These are phyloP conservation scores for Ostrea denselamellosa DNA, from an alignment of 1,140 invertebrate species.

Conservation along the genomic window DNA sequence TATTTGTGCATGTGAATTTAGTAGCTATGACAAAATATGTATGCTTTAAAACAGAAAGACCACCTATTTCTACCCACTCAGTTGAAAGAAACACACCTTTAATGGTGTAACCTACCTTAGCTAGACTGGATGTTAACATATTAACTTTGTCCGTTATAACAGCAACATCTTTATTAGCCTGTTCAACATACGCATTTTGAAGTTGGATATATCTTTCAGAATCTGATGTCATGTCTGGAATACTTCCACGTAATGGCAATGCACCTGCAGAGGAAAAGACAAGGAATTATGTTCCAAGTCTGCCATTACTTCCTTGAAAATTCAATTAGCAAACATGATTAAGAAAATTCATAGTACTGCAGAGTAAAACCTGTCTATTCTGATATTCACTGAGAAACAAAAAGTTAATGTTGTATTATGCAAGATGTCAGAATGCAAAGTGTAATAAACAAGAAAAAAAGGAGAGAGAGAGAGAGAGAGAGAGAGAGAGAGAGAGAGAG, in stretches of 20 bases:
- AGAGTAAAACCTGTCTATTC: too few relatives aligned
- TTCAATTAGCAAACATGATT: neutral
- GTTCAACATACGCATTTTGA: slow-evolving; percentile 91
- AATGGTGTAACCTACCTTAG: slow-evolving; percentile 64
- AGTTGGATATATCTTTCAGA: slow-evolving; percentile 94
- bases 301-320: neutral
- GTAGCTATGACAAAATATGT: too few relatives aligned
- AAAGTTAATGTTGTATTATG: too few relatives aligned
- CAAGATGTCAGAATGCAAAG: too few relatives aligned
- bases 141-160: slow-evolving; percentile 87
- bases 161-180: slow-evolving; percentile 90
- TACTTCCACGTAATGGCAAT: slow-evolving; percentile 92
- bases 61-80: neutral
- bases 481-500: too few relatives aligned
- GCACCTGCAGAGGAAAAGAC: slow-evolving; percentile 79
- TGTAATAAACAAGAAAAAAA: too few relatives aligned
- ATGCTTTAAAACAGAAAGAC: neutral
- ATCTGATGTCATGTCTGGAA: slow-evolving; percentile 99
- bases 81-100: neutral
- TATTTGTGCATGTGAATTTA: too few relatives aligned
- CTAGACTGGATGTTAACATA: slow-evolving; percentile 79
- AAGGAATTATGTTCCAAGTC: neutral
- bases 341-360: too few relatives aligned
- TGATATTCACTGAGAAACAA: too few relatives aligned
- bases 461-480: too few relatives aligned